Evolutionary conservation across 2,113 vertebrate genomes (phyloP).

Genomic region (Pelmatolapia mariae): DNA sequence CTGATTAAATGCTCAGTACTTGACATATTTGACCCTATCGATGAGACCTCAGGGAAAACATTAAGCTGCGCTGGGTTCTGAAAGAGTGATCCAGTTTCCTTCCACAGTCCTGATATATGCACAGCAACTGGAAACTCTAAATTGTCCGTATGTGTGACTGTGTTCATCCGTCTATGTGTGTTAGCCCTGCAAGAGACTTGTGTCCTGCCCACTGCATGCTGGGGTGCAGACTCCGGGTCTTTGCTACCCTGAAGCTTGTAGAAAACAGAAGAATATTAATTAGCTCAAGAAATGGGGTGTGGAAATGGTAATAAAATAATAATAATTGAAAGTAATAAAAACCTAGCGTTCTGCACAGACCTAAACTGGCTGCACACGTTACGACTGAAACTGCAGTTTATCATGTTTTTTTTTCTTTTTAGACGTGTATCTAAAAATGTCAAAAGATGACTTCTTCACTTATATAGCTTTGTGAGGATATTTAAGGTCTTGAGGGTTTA

Average conservation of each 20-base stretch:
- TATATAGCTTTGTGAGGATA: background rate
- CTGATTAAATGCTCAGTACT: background rate
- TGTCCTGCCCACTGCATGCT: slow-evolving; percentile 4
- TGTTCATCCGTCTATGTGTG: slow-evolving; percentile 15
- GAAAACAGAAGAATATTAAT: background rate
- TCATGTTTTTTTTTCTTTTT: background rate
- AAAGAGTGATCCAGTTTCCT: slow-evolving; percentile 23
- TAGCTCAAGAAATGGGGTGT: background rate
- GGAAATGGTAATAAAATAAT: background rate
- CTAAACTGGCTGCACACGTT: background rate
- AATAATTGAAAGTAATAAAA: background rate
- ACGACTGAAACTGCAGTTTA: background rate
- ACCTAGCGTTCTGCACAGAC: background rate
- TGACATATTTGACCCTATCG: background rate
- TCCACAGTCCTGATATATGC: slow-evolving; percentile 5
- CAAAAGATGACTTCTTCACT: background rate
- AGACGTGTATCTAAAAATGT: background rate
- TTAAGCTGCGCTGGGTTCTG: background rate
- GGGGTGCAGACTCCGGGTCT: background rate
- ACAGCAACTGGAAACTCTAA: slow-evolving; percentile 33
- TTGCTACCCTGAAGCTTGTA: background rate
- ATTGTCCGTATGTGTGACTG: slow-evolving; percentile 30
- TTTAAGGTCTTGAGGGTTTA: background rate
- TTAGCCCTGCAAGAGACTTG: slow-evolving; percentile 8
- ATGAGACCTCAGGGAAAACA: background rate